A percentile compares a stretch with the other conserved stretches of the same genome.
Evolutionary conservation across 23 tunicate species (phyloP).

Genomic region (Diplosoma virens): DNA sequence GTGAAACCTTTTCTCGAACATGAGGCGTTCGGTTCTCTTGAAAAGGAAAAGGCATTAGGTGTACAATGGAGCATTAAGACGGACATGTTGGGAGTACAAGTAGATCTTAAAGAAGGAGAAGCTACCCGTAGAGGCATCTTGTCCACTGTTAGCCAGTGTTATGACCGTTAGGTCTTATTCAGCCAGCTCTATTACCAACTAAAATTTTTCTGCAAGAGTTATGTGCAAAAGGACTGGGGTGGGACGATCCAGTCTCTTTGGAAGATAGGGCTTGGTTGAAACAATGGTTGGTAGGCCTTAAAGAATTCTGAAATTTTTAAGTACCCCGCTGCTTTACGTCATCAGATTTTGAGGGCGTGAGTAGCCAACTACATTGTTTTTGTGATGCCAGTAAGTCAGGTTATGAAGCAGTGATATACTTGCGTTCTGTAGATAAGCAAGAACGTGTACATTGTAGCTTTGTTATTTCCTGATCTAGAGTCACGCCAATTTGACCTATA

Average conservation of each 20-base stretch:
- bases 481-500: too few relatives aligned
- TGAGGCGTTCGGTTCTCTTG: neutral
- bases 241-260: conserved; percentile 22
- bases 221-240: neutral
- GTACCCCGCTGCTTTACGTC: neutral
- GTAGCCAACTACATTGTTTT: conserved; percentile 20
- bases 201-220: conserved; percentile 22
- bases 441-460: too few relatives aligned
- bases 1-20: neutral
- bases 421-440: too few relatives aligned
- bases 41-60: conserved; percentile 1
- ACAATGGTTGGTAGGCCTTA: neutral
- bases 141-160: conserved; percentile 25
- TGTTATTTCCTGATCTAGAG: too few relatives aligned
- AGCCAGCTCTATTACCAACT: conserved; percentile 23
- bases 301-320: neutral
- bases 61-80: neutral
- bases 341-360: neutral
- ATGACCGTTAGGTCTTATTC: conserved; percentile 9
- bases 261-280: neutral
- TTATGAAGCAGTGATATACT: too few relatives aligned
- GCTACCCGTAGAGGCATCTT: conserved; percentile 13
- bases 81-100: conserved; percentile 7
- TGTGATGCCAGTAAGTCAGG: conserved; percentile 44
- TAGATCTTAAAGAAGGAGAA: neutral